Evolutionary conservation across 2,888 invertebrate genomes (phyloP), one percentile per base, ranked within the genome.

Genomic region (Melieria crassipennis): DNA sequence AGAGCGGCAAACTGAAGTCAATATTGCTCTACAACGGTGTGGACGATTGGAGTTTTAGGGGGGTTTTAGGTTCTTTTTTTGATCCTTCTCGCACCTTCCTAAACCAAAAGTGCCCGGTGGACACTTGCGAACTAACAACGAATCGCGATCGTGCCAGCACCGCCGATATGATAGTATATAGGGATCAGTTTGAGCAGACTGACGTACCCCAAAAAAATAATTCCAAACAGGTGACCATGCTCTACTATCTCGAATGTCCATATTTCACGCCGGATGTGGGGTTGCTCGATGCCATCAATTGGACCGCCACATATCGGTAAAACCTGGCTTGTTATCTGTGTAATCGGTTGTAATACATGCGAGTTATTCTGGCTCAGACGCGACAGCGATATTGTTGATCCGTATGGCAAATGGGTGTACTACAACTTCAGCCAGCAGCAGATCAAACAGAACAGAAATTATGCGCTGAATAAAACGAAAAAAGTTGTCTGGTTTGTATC

Each of bases 401-500:
- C 98, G 0, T 99, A 98, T 85, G 98, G 97, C 86, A 90, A 94
- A 79, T 98, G 96, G 94, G 93, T 94, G 65, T 96, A 96, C 85
- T 95, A 92, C 83, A 92, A 97, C 85, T 88, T 91, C 0, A 88
- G 89, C 30, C 86, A 92, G 55, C 91, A 90, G 7, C 92, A 92
- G 83, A 89, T 89, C 78, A 89, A 90, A 16, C 89, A 89, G 75
- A 89, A 90, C 56, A 90, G 91, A 73, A 95, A 96, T 85, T 96
- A 92, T 82, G 93, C 94, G 0, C 91, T 91, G 11, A 96, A 96
- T 83, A 98, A 98, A 87, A 97, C 96, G 56, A 96, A 94, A 87
- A 94, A 95, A 88, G 93, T 98, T 7, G 98, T 98, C 69, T 98
- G 98, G 98, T 98, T 98, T 88, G 98, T 98, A 69, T 98, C 97